A percentile compares a stretch with the other conserved stretches of the same genome.
Conservation (phyloP, 2,888 invertebrate species). For the Amphipoea oculea region DNA sequence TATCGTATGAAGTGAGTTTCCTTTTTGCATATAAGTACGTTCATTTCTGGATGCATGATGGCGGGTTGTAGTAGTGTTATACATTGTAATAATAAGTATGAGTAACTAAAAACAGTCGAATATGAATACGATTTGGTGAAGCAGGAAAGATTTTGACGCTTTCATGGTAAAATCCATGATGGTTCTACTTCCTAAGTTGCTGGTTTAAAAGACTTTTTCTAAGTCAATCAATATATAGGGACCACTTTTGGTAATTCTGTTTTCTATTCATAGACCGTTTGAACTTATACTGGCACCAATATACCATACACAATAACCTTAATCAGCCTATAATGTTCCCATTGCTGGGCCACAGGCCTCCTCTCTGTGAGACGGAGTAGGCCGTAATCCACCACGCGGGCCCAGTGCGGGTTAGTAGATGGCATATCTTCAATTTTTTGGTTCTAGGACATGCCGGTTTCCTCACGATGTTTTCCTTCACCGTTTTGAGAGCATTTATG, state of each 20-base stretch:
- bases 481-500: not conserved
- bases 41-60: slow-evolving; percentile 48
- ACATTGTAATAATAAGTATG: slow-evolving; percentile 36
- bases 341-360: too few species aligned
- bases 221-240: not conserved
- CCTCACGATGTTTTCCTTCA: not conserved
- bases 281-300: not conserved
- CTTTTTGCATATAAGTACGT: slow-evolving; percentile 71
- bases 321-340: too few species aligned
- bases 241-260: not conserved
- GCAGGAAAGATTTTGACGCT: not conserved
- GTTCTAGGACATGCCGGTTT: not conserved
- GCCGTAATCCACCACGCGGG: too few species aligned
- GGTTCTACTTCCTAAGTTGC: too few species aligned
- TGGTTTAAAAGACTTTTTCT: too few species aligned
- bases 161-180: not conserved
- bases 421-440: not conserved
- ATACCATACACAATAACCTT: too few species aligned
- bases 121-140: not conserved
- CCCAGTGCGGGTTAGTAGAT: not conserved
- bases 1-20: slow-evolving; percentile 74
- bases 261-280: not conserved
- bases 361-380: too few species aligned
- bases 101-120: slow-evolving; percentile 5
- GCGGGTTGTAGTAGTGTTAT: slow-evolving; percentile 11